Conservation (phyloP, 2,113 vertebrate species). For the Silurus asotus region DNA sequence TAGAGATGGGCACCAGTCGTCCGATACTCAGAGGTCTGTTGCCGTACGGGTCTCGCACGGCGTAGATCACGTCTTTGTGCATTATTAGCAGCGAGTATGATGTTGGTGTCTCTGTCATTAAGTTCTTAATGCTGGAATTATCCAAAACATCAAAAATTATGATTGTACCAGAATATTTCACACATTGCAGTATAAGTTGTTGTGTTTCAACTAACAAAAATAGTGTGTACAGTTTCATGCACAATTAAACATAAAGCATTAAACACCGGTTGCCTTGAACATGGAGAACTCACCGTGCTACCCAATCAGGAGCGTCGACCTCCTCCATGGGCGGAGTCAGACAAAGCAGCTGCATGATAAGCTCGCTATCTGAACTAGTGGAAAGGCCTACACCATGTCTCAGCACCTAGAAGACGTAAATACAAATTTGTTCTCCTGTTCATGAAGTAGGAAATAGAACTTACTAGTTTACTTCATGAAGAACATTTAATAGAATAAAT, state of each 20-base stretch:
- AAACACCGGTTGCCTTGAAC: background rate
- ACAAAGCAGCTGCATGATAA: constrained; percentile 95
- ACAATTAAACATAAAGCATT: background rate
- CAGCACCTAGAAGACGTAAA: constrained; percentile 79
- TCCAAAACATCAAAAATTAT: constrained; percentile 13
- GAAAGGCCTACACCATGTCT: constrained; percentile 93
- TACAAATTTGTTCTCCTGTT: background rate
- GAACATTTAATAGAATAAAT: background rate
- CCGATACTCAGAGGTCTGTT: constrained; percentile 94
- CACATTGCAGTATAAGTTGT: background rate
- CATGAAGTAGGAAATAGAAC: background rate
- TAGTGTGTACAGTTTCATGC: background rate
- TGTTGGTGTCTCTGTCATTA: constrained; percentile 93
- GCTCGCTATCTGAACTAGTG: constrained; percentile 94
- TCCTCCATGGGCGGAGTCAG: constrained; percentile 92
- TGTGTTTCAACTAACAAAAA: background rate
- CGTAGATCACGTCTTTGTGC: constrained; percentile 94
- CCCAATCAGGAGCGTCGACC: constrained; percentile 88
- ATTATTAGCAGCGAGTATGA: constrained; percentile 93
- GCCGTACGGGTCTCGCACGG: constrained; percentile 93
- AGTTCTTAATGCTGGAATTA: constrained; percentile 87
- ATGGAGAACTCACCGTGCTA: constrained; percentile 82
- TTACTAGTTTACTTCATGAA: background rate
- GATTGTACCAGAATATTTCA: background rate
- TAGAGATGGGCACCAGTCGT: constrained; percentile 85